Percentiles rank a stretch among this genome's conserved stretches.
Conservation (phyloP, 2,888 invertebrate genomes). For the Asteroscopus sphinx region DNA sequence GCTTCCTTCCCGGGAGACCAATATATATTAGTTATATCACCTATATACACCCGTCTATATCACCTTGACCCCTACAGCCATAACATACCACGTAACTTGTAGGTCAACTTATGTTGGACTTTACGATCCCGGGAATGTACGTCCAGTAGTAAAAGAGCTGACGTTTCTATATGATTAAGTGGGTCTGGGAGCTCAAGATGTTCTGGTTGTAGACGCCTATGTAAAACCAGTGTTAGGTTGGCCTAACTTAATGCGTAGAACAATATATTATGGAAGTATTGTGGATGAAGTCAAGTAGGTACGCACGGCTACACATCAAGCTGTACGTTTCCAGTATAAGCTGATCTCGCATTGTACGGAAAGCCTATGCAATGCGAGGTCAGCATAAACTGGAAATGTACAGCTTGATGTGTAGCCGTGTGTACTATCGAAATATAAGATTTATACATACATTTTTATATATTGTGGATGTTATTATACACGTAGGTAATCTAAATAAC, state of each 20-base stretch:
- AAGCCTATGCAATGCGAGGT: too few relatives aligned
- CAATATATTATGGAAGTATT: too few relatives aligned
- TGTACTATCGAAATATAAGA: too few relatives aligned
- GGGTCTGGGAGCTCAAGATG: conserved; percentile 23
- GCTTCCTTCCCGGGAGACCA: conserved; percentile 34
- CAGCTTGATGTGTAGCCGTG: too few relatives aligned
- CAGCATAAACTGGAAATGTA: too few relatives aligned
- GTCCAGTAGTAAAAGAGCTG: conserved; percentile 18
- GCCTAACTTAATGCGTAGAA: neutral
- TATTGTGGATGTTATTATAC: too few relatives aligned
- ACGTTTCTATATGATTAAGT: neutral
- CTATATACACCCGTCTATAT: conserved; percentile 27
- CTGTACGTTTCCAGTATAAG: too few relatives aligned
- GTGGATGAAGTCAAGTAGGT: neutral
- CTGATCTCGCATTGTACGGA: too few relatives aligned
- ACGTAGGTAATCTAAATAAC: too few relatives aligned
- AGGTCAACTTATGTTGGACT: conserved; percentile 27
- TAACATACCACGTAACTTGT: neutral
- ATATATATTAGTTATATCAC: neutral
- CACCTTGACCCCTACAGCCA: neutral
- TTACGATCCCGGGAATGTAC: conserved; percentile 6
- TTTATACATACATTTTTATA: too few relatives aligned
- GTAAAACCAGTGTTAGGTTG: conserved; percentile 28
- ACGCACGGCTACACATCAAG: too few relatives aligned
- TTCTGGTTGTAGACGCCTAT: conserved; percentile 2